Conservation (phyloP, 2,113 vertebrate species). For the Pelusios castaneus region DNA sequence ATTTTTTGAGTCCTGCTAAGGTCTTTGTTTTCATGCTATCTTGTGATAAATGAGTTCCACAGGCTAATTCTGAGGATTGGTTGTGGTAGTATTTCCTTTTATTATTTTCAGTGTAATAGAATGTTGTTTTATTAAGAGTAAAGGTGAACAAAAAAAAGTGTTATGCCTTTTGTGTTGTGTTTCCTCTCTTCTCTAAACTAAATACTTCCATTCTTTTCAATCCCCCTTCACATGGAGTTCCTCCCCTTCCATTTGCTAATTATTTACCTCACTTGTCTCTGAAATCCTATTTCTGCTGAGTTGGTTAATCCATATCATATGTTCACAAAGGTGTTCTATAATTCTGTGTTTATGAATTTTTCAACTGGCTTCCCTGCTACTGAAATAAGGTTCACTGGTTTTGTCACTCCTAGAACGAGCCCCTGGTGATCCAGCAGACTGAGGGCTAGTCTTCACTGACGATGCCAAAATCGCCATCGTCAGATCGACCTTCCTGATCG, state of each 20-base stretch:
- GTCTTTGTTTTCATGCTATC: background rate
- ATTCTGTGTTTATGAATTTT: background rate
- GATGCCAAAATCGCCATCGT: too few relatives aligned
- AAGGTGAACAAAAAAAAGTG: fast-evolving
- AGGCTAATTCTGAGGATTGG: background rate
- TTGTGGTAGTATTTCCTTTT: background rate
- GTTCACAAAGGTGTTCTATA: background rate
- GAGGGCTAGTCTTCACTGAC: too few relatives aligned
- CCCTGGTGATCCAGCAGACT: background rate
- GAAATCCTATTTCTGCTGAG: background rate
- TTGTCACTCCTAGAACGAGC: background rate
- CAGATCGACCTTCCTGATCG: too few relatives aligned
- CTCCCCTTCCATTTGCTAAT: background rate
- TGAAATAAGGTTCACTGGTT: background rate
- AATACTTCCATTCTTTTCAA: background rate
- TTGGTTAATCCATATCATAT: background rate
- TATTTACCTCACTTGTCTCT: background rate
- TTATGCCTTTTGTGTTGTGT: background rate
- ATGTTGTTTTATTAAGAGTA: fast-evolving
- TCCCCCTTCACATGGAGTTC: background rate
- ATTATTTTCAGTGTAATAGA: background rate
- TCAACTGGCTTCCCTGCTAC: background rate
- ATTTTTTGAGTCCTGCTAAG: background rate
- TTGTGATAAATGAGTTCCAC: background rate
- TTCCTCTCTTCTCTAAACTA: background rate